Evolutionary conservation across 2,888 invertebrate species (phyloP).

Genomic region (Limenitis camilla): DNA sequence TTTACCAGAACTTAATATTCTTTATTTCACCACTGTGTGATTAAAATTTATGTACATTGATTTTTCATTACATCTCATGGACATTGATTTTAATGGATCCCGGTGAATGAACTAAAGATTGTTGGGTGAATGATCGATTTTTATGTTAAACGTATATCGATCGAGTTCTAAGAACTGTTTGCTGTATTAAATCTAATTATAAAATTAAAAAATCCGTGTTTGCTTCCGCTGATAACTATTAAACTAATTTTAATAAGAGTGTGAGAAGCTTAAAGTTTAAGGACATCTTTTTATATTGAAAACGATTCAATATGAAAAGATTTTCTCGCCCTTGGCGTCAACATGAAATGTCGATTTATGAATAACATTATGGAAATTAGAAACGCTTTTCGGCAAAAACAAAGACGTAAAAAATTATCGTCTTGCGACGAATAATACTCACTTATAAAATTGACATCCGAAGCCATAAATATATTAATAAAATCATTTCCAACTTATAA

Average conservation of each 20-base stretch:
- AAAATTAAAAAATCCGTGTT: background rate
- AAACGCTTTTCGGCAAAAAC: conserved; percentile 11
- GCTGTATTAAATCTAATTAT: background rate
- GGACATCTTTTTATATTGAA: no score
- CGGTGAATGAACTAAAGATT: conserved; percentile 6
- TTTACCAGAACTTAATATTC: no score
- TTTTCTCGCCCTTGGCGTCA: conserved; percentile 17
- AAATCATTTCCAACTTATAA: background rate
- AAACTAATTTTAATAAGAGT: background rate
- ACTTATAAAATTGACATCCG: background rate
- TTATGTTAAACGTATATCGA: conserved; percentile 2
- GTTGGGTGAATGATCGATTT: conserved; percentile 4
- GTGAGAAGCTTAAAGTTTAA: conserved; percentile 24
- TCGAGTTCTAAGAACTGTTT: background rate
- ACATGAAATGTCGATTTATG: conserved; percentile 21
- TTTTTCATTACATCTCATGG: background rate
- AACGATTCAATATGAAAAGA: conserved; percentile 39
- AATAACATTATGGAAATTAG: conserved; percentile 22
- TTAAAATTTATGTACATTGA: background rate
- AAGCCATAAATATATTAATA: background rate
- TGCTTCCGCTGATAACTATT: no score
- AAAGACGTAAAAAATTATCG: conserved; percentile 17
- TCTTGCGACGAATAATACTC: conserved; percentile 6
- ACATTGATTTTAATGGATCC: conserved; percentile 6
- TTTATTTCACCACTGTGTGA: background rate